Conservation (phyloP, 2,888 invertebrate species). For the Calameuta filiformis region DNA sequence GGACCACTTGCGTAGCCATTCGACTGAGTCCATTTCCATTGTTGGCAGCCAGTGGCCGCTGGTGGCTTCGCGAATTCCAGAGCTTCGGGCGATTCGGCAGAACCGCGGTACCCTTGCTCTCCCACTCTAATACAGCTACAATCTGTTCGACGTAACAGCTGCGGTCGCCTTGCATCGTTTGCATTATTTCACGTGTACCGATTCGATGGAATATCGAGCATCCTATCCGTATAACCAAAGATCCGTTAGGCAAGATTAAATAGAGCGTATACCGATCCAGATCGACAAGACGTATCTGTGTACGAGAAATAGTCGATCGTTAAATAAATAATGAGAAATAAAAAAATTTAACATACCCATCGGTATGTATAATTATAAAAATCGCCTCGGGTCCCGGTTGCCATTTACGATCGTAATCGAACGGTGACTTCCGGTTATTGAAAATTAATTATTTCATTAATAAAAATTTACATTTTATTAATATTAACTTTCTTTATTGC, state of each 20-base stretch:
- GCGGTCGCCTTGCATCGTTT: constrained; percentile 33
- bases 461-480: neutral
- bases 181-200: constrained; percentile 33
- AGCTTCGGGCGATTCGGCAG: constrained; percentile 12
- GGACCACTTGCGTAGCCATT: constrained; percentile 42
- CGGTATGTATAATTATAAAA: neutral
- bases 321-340: neutral
- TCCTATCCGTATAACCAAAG: neutral
- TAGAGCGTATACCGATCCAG: neutral
- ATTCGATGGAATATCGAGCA: constrained; percentile 25
- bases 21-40: constrained; percentile 45
- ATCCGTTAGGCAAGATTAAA: neutral
- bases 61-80: constrained; percentile 37
- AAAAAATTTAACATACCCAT: neutral
- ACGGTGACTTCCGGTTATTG: neutral
- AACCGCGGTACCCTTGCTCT: constrained; percentile 13
- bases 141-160: constrained; percentile 18
- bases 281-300: neutral
- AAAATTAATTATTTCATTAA: neutral
- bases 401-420: neutral
- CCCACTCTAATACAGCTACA: neutral
- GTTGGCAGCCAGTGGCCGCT: constrained; percentile 37
- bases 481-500: neutral
- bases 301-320: neutral
- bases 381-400: neutral